Base-by-base conservation (phyloP, 2,113 vertebrate genomes). In the Leucoraja erinaceus region DNA sequence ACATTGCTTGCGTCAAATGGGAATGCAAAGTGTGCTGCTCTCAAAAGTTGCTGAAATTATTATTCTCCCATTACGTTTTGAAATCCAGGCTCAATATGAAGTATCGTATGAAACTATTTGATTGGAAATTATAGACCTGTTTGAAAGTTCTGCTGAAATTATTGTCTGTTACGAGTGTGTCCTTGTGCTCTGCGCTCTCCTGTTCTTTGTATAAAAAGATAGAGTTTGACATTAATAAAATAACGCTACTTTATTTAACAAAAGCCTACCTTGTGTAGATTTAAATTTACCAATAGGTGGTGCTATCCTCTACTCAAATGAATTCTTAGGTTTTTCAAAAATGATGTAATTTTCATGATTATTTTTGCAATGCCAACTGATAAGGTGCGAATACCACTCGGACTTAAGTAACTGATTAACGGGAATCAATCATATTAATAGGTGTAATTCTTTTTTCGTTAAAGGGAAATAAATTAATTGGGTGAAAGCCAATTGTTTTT, bases 221-320 rank as follows among this genome's bases (percentile, higher is more conserved):
- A 20, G 11, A 79, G 16, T 79, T 20, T 31, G 38, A 18, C 18
- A 81, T 22, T 22, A 54, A 81, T 81, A 77, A n/a, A 47, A 81
- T 4, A 28, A 54, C 54, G 7, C 78, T 47, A 7, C 20, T 47
- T 81, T 81, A 8, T 54, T 81, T 54, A 8, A 81, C 78, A 25
- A 8, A 54, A 56, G 78, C 78, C 54, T 83, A 22, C 59, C 22
- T 28, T 56, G 9, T 8, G 4, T 83, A 28, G 56, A 25, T 59
- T 54, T 54, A 83, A 12, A 28, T 31, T 59, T 83, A 28, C 79
- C 79, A 83, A 59, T 83, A 83, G 79, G 79, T 83, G 79, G 79
- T 59, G 79, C 79, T 83, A 47, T 59, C 20, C 20, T 83, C 38
- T 81, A 56, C 25, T 83, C 9, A 83, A 83, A 25, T 83, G 79